Evolutionary conservation across 2,888 invertebrate genomes (phyloP).

Genomic region (Enchytraeus crypticus): DNA sequence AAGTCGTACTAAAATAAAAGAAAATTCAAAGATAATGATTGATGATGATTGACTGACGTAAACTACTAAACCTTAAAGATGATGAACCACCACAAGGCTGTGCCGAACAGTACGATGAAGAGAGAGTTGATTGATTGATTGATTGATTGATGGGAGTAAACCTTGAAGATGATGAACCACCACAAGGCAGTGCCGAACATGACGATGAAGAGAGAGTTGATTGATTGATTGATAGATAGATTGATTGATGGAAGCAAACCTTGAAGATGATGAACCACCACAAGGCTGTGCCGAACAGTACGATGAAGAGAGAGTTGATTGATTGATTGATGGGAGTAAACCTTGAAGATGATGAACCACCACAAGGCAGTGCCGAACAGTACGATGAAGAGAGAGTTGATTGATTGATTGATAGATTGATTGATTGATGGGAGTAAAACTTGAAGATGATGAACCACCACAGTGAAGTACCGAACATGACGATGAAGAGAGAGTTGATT

Average conservation of each 20-base stretch:
- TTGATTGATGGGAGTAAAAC: too few relatives aligned
- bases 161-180: constrained; percentile 58
- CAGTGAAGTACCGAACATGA: constrained; percentile 54
- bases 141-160: too few relatives aligned
- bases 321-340: too few relatives aligned
- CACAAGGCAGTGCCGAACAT: constrained; percentile 55
- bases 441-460: constrained; percentile 60
- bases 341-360: constrained; percentile 58
- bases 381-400: constrained; percentile 55
- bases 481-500: constrained; percentile 59
- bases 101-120: constrained; percentile 54
- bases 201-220: constrained; percentile 55
- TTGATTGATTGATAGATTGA: background rate
- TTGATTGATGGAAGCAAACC: too few relatives aligned
- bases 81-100: constrained; percentile 56
- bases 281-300: constrained; percentile 54
- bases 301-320: constrained; percentile 59
- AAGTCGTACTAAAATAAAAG: too few relatives aligned
- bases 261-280: constrained; percentile 60
- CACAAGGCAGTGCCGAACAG: constrained; percentile 55
- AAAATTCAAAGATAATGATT: too few relatives aligned
- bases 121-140: constrained; percentile 49
- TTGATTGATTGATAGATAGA: background rate
- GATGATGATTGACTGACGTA: too few relatives aligned
- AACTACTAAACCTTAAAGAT: constrained; percentile 59